Evolutionary conservation across 2,888 invertebrate genomes (phyloP).

Genomic region (Parnassius apollo): DNA sequence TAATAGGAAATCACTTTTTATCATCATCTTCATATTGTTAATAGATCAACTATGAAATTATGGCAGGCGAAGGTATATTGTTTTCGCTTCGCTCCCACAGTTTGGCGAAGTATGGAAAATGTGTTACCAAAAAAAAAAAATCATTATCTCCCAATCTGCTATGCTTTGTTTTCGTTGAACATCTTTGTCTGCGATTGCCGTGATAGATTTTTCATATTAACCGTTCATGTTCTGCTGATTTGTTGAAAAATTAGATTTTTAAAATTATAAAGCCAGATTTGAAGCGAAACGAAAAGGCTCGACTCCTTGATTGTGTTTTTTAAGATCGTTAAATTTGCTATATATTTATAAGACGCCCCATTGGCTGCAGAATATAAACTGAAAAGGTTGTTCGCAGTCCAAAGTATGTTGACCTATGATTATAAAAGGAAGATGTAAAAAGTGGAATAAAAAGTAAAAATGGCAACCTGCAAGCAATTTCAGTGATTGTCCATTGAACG

Average conservation of each 20-base stretch:
- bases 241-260: constrained; percentile 63
- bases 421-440: constrained; percentile 53
- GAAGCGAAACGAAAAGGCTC: constrained; percentile 52
- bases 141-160: constrained; percentile 65
- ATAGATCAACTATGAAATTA: constrained; percentile 74
- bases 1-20: constrained; percentile 74
- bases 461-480: constrained; percentile 58
- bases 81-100: constrained; percentile 61
- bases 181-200: constrained; percentile 73
- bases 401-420: constrained; percentile 54
- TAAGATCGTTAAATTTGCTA: constrained; percentile 29
- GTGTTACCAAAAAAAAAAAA: constrained; percentile 66
- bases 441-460: constrained; percentile 56
- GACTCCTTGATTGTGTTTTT: constrained; percentile 46
- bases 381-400: constrained; percentile 40
- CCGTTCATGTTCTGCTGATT: constrained; percentile 53
- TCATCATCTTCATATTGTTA: constrained; percentile 63
- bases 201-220: constrained; percentile 49
- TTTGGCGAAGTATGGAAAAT: constrained; percentile 52
- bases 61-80: constrained; percentile 58
- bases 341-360: constrained; percentile 32
- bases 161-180: constrained; percentile 73
- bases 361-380: constrained; percentile 42
- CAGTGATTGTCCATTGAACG: constrained; percentile 59
- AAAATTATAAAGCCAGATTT: constrained; percentile 48